Conservation (phyloP, 92 coral and sea anemone species). For the Palythoa heliodiscus region DNA sequence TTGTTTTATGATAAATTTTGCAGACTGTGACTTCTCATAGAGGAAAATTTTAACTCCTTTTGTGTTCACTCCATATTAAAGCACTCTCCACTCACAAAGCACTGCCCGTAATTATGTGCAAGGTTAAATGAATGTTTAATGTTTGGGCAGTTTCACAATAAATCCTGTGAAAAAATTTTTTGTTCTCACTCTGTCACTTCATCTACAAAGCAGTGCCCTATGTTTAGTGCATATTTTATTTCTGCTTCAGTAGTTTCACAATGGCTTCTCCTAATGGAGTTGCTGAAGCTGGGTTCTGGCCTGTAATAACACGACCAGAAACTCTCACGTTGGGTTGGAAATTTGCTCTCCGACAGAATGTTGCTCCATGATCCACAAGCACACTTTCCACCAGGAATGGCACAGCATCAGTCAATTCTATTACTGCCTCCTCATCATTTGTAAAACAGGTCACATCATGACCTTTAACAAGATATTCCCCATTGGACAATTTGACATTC, state of each 20-base stretch:
- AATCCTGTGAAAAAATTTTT: too few relatives aligned
- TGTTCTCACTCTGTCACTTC: too few relatives aligned
- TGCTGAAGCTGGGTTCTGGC: slow-evolving; percentile 96
- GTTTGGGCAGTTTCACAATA: too few relatives aligned
- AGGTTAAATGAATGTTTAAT: too few relatives aligned
- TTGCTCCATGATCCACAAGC: slow-evolving; percentile 81
- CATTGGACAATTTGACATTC: slow-evolving; percentile 89
- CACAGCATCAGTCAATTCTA: slow-evolving; percentile 68
- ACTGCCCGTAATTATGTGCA: too few relatives aligned
- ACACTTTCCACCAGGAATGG: slow-evolving; percentile 90
- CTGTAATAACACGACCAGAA: slow-evolving; percentile 74
- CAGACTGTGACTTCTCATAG: too few relatives aligned
- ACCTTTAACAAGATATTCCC: slow-evolving; percentile 86
- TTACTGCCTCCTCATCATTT: slow-evolving; percentile 69
- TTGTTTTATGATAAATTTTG: too few relatives aligned
- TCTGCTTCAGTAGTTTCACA: slow-evolving; percentile 64
- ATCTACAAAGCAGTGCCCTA: neutral
- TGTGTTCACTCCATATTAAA: too few relatives aligned
- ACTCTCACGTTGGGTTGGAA: slow-evolving; percentile 67
- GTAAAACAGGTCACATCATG: slow-evolving; percentile 88
- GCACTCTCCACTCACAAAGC: too few relatives aligned
- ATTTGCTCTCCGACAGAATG: slow-evolving; percentile 51
- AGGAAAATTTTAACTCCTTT: too few relatives aligned
- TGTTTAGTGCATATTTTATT: neutral
- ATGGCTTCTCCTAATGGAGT: slow-evolving; percentile 78